phyloP scores from a whole-genome alignment of 2,888 invertebrate genomes.

The Tipula lateralis region DNA sequence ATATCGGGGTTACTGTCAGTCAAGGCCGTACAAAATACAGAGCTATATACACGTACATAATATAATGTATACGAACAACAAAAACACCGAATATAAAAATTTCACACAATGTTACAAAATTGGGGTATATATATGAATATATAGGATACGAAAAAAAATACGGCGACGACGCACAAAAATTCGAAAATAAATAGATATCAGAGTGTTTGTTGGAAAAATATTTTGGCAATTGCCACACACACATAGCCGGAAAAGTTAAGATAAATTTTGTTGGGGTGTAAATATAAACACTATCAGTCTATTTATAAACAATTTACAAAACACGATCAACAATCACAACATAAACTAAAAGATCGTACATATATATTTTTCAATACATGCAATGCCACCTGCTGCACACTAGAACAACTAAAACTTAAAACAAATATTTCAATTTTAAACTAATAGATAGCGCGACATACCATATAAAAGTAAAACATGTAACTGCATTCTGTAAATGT shows the following conservation, averaged over 20 bases:
- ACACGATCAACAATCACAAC: not conserved
- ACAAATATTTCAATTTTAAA: not conserved
- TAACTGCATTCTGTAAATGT: too few relatives aligned
- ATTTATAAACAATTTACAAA: not conserved
- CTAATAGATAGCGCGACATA: not conserved
- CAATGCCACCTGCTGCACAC: not conserved
- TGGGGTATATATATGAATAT: not conserved
- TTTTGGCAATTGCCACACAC: not conserved
- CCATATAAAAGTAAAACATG: not conserved
- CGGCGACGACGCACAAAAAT: conserved; percentile 28
- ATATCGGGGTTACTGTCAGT: conserved; percentile 35
- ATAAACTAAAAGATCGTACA: not conserved
- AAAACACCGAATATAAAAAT: conserved; percentile 2
- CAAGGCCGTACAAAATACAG: conserved; percentile 34
- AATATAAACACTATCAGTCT: not conserved
- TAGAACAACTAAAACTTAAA: not conserved
- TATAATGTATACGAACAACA: not conserved
- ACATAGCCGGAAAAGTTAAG: not conserved
- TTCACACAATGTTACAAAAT: not conserved
- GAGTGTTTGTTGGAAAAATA: not conserved
- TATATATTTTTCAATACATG: not conserved
- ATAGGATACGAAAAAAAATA: not conserved
- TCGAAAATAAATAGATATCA: not conserved
- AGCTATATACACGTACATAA: not conserved
- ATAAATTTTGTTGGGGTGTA: not conserved